Evolutionary conservation across 2,888 invertebrate genomes (phyloP).

Genomic region (Eustalomyia histrio): DNA sequence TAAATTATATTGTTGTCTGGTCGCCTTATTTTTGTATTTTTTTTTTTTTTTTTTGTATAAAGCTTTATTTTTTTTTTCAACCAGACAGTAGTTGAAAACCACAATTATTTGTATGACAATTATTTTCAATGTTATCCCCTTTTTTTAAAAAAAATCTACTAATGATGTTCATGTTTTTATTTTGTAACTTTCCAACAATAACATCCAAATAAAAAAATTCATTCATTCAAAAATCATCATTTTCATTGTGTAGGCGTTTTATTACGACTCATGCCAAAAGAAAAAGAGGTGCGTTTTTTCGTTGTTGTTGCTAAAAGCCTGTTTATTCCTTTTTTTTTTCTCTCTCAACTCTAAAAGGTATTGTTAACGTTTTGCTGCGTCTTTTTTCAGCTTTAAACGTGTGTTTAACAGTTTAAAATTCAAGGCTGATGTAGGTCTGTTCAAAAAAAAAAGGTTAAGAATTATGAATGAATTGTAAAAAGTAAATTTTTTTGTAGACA

Average conservation of each 20-base stretch:
- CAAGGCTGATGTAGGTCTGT: constrained; percentile 68
- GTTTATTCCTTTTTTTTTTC: constrained; percentile 46
- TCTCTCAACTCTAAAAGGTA: neutral
- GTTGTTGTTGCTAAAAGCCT: constrained; percentile 52
- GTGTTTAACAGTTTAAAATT: constrained; percentile 62
- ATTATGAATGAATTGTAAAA: constrained; percentile 63
- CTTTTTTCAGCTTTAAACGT: constrained; percentile 15
- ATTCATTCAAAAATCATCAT: constrained; percentile 64
- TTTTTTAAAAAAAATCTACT: constrained; percentile 42
- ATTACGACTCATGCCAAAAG: constrained; percentile 1
- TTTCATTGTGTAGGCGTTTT: constrained; percentile 53
- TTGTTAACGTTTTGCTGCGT: constrained; percentile 5
- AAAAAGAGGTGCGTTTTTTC: constrained; percentile 66
- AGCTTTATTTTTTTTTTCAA: neutral
- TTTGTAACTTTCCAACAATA: constrained; percentile 15
- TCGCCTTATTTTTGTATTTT: too few relatives aligned
- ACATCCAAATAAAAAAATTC: constrained; percentile 24
- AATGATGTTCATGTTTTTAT: constrained; percentile 55
- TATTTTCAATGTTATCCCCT: constrained; percentile 33
- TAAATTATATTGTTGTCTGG: too few relatives aligned
- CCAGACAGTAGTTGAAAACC: constrained; percentile 53
- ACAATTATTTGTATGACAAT: constrained; percentile 51
- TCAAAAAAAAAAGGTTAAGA: constrained; percentile 44
- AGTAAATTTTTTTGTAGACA: constrained; percentile 1
- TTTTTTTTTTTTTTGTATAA: constrained; percentile 2